Evolutionary conservation across 2,113 vertebrate species (phyloP).

Genomic region (Mustelus asterias): DNA sequence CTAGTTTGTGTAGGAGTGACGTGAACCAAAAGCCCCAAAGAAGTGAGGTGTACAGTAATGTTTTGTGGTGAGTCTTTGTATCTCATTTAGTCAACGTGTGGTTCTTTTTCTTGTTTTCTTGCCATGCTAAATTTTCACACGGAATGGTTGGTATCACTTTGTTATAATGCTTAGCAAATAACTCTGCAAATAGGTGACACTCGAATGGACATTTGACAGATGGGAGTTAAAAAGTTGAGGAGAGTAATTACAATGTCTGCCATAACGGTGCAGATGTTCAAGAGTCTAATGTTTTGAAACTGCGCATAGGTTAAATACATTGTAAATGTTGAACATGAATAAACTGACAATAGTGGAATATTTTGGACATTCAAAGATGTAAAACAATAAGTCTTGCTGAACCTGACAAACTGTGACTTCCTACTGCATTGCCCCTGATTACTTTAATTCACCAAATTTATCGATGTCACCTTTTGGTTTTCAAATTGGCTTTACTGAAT

Average conservation of each 20-base stretch:
- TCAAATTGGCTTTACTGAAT: background rate
- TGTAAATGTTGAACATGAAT: background rate
- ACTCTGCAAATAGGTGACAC: background rate
- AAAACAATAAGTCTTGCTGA: background rate
- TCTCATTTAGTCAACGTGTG: background rate
- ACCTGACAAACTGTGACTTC: background rate
- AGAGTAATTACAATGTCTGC: background rate
- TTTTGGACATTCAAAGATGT: background rate
- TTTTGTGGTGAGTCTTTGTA: no score
- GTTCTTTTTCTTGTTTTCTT: background rate
- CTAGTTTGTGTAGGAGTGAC: background rate
- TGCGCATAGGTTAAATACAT: background rate
- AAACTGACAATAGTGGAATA: background rate
- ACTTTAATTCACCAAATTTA: background rate
- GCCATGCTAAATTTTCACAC: no score
- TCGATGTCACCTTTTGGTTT: background rate
- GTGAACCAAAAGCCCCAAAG: background rate
- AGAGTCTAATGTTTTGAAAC: background rate
- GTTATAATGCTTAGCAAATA: background rate
- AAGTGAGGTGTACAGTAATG: background rate
- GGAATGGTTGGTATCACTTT: background rate
- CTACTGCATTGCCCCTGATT: background rate
- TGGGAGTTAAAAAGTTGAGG: background rate
- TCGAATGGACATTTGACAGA: background rate
- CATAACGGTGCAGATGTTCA: background rate